Conservation (phyloP, 2,113 vertebrate species). For the Micromys minutus region DNA sequence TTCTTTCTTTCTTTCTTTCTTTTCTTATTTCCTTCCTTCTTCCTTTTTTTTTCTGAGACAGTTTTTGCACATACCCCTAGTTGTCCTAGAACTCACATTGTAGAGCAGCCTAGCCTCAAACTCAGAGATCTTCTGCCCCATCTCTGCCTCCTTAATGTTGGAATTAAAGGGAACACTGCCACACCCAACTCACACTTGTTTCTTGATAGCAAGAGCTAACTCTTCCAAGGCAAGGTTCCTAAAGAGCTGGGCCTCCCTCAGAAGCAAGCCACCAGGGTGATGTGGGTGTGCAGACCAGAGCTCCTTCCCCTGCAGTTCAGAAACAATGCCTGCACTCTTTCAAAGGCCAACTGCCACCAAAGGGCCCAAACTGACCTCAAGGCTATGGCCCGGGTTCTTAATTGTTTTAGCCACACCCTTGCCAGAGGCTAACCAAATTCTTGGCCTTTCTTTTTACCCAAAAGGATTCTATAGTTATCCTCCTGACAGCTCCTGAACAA, state of each 20-base stretch:
- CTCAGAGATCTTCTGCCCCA: neutral
- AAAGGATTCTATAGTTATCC: neutral
- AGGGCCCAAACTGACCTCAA: neutral
- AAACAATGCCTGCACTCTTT: neutral
- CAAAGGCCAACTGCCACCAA: neutral
- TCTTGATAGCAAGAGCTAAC: neutral
- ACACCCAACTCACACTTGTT: neutral
- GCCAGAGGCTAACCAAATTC: neutral
- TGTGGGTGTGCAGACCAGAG: neutral
- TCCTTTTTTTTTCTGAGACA: neutral
- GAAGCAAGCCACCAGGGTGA: neutral
- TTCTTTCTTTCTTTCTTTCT: neutral
- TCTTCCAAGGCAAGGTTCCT: neutral
- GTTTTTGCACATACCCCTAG: neutral
- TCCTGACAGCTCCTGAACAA: neutral
- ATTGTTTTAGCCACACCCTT: neutral
- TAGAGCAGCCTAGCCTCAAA: neutral
- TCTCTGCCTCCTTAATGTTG: neutral
- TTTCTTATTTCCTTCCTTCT: accelerated
- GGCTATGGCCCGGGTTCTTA: neutral
- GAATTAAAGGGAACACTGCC: neutral
- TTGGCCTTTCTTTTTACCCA: neutral
- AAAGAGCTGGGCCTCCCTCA: neutral
- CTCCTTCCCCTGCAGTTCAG: neutral
- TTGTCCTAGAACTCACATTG: neutral